Evolutionary conservation across 2,113 vertebrate genomes (phyloP).

Genomic region (Anolis sagrei): DNA sequence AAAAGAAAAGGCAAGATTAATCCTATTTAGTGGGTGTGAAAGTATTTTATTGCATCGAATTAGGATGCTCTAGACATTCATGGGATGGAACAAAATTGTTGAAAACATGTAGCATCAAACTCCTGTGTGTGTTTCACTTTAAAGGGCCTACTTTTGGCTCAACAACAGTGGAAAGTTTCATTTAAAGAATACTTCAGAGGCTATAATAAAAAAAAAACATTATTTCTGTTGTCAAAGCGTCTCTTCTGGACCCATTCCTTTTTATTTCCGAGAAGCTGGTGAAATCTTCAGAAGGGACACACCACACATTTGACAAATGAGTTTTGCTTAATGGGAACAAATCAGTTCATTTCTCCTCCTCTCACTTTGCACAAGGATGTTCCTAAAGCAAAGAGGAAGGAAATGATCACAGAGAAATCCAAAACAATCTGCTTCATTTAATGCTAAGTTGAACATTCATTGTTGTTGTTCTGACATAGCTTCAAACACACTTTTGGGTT

Average conservation of each 20-base stretch:
- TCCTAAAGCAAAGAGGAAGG: accelerated
- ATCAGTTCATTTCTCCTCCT: not conserved
- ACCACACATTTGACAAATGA: not conserved
- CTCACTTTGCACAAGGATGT: not conserved
- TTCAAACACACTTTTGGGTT: too few relatives aligned
- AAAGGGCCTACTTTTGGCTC: constrained; percentile 43
- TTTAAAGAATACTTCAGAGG: constrained; percentile 5
- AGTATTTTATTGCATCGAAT: constrained; percentile 39
- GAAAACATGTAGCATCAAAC: constrained; percentile 20
- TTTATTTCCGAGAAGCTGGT: constrained; percentile 33
- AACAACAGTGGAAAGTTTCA: constrained; percentile 30
- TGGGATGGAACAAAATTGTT: constrained; percentile 10
- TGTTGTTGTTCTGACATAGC: too few relatives aligned
- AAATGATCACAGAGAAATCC: not conserved
- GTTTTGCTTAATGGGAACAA: constrained; percentile 8
- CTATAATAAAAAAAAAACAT: constrained; percentile 42
- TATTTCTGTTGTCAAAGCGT: constrained; percentile 34
- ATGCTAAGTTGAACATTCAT: too few relatives aligned
- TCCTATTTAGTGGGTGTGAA: constrained; percentile 30
- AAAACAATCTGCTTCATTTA: not conserved
- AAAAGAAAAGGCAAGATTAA: constrained; percentile 17
- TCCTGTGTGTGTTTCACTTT: constrained; percentile 30
- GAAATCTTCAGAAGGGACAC: not conserved
- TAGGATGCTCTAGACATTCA: constrained; percentile 46
- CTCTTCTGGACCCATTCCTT: constrained; percentile 28